Conservation (phyloP, 2,797 vertebrate genomes). For the Pseudopleuronectes americanus region DNA sequence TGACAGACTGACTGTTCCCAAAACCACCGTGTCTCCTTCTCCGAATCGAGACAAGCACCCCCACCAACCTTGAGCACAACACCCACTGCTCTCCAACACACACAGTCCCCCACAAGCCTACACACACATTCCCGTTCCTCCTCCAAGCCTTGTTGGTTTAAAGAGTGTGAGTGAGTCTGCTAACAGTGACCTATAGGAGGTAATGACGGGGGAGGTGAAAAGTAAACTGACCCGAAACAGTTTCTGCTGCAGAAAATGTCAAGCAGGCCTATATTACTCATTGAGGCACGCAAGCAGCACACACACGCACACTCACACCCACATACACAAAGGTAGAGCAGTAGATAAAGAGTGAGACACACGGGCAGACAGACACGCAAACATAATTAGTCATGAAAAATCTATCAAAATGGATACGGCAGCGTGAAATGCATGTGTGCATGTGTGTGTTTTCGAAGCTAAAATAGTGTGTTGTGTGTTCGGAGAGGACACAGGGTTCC, state of each 20-base stretch:
- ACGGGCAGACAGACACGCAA: constrained; percentile 15
- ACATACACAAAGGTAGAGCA: constrained; percentile 29
- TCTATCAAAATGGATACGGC: constrained; percentile 54
- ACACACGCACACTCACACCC: constrained; percentile 23
- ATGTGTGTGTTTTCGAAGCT: constrained; percentile 25
- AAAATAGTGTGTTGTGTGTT: constrained; percentile 61
- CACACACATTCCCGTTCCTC: constrained; percentile 9
- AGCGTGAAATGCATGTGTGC: constrained; percentile 16
- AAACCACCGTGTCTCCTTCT: constrained; percentile 57
- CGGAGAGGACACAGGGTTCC: constrained; percentile 76
- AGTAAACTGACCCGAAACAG: constrained; percentile 75
- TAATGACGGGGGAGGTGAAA: constrained; percentile 71
- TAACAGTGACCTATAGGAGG: constrained; percentile 77
- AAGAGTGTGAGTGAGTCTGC: constrained; percentile 56
- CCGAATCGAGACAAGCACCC: constrained; percentile 54
- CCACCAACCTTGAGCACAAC: constrained; percentile 64
- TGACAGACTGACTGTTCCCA: constrained; percentile 63
- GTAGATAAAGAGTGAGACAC: constrained; percentile 18
- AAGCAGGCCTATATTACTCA: constrained; percentile 70
- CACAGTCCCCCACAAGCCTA: not conserved
- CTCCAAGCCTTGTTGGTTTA: constrained; percentile 47
- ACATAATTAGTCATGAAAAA: constrained; percentile 48
- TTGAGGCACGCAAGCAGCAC: constrained; percentile 39
- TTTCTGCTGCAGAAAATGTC: constrained; percentile 79
- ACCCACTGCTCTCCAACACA: constrained; percentile 28